These are phyloP conservation scores for Calidris pugnax DNA, from an alignment of 2,113 vertebrate species.

Conservation along the genomic window DNA sequence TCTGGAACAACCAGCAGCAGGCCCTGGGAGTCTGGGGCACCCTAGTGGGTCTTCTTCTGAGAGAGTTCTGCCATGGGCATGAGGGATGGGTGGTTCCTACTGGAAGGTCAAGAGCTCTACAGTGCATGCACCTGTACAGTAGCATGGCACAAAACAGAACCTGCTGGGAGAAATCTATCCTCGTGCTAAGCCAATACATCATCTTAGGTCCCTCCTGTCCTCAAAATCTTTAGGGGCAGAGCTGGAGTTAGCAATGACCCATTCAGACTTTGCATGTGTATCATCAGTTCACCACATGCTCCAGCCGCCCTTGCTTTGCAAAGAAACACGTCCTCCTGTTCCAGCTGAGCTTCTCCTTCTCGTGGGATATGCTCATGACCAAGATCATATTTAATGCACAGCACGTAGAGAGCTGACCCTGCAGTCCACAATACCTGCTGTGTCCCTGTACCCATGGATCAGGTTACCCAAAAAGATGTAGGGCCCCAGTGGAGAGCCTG, in stretches of 20 bases:
- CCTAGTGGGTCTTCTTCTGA: not conserved
- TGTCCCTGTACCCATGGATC: rapidly evolving
- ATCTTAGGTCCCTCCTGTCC: not conserved
- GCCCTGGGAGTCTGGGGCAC: not conserved
- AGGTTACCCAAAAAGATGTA: not conserved
- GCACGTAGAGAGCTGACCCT: not conserved
- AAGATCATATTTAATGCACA: not conserved
- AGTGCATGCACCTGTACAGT: not conserved
- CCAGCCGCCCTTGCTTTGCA: not conserved
- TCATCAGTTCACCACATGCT: not conserved
- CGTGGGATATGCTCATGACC: not conserved
- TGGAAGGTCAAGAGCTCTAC: not conserved
- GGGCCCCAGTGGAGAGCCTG: not conserved
- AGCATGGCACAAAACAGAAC: not conserved
- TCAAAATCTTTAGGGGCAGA: not conserved
- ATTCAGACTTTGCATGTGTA: not conserved
- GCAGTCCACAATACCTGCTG: not conserved
- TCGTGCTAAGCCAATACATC: not conserved
- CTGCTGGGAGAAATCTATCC: not conserved
- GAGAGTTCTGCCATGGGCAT: not conserved
- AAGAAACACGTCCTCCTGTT: not conserved
- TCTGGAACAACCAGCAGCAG: not conserved
- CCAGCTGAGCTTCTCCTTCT: not conserved
- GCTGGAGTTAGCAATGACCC: not conserved
- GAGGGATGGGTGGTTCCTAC: not conserved